Conservation (phyloP, 2,888 invertebrate species). For the Girardia tigrina region DNA sequence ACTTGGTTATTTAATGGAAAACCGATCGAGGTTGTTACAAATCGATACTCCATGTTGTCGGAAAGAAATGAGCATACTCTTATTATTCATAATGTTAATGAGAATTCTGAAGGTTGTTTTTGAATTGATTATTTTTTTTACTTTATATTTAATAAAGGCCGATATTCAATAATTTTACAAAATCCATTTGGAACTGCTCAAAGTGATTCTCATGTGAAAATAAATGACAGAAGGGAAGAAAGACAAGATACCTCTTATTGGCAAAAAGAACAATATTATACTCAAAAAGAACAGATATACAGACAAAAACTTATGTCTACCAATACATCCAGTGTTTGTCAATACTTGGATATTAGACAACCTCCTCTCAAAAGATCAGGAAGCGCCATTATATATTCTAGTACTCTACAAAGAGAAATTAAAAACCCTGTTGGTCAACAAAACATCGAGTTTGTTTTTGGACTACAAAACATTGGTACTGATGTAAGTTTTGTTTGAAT, state of each 20-base stretch:
- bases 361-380: not conserved
- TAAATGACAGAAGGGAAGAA: not conserved
- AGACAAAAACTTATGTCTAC: slow-evolving; percentile 7
- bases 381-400: slow-evolving; percentile 1
- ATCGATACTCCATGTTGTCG: not conserved
- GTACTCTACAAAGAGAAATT: slow-evolving; percentile 8
- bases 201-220: not conserved
- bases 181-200: not conserved
- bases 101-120: not conserved
- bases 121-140: no score
- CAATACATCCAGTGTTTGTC: not conserved
- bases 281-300: not conserved
- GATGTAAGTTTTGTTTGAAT: not conserved
- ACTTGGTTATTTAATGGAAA: slow-evolving; percentile 17
- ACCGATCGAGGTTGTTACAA: not conserved
- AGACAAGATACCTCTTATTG: not conserved
- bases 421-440: not conserved
- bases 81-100: not conserved
- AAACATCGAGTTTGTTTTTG: not conserved
- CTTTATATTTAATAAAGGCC: no score
- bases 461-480: not conserved
- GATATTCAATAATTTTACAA: not conserved
- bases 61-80: not conserved
- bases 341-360: not conserved
- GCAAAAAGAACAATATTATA: not conserved